These are phyloP conservation scores for Epirrhoe tristata DNA, from an alignment of 2,888 invertebrate species.

Conservation along the genomic window DNA sequence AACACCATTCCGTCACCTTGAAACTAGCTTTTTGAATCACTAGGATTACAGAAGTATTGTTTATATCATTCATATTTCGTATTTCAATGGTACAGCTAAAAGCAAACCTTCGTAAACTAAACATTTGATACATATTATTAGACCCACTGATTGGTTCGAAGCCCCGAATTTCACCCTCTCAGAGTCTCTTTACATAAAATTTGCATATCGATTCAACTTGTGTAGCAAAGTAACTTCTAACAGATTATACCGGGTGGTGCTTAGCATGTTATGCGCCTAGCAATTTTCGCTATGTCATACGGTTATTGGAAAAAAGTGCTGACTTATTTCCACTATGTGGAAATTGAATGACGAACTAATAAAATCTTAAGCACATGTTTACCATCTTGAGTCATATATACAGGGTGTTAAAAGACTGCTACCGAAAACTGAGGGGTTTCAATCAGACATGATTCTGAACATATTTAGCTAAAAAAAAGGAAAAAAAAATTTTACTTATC, in stretches of 20 bases:
- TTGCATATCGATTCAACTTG: slow-evolving; percentile 75
- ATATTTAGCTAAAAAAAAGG: too few species aligned
- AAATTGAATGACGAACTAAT: slow-evolving; percentile 13
- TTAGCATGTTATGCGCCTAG: slow-evolving; percentile 29
- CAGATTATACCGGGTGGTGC: slow-evolving; percentile 43
- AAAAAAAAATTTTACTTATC: too few species aligned
- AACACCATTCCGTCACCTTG: too few species aligned
- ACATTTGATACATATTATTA: slow-evolving; percentile 77
- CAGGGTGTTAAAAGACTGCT: background rate
- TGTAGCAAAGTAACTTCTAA: slow-evolving; percentile 51
- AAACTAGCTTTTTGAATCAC: too few species aligned
- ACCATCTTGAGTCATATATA: background rate
- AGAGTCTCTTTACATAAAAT: slow-evolving; percentile 78
- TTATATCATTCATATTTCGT: background rate
- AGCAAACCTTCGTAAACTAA: slow-evolving; percentile 65
- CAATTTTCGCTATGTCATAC: slow-evolving; percentile 34
- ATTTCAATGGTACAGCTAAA: slow-evolving; percentile 52
- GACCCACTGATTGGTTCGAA: slow-evolving; percentile 65
- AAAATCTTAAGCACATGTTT: slow-evolving; percentile 5
- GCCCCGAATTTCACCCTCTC: slow-evolving; percentile 71
- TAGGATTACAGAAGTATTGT: too few species aligned
- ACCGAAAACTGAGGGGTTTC: too few species aligned
- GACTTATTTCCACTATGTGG: slow-evolving; percentile 14
- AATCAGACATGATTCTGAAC: too few species aligned
- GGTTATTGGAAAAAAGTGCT: slow-evolving; percentile 28